Evolutionary conservation across 2,113 vertebrate species (phyloP).

Genomic region (Hemibagrus wyckioides): DNA sequence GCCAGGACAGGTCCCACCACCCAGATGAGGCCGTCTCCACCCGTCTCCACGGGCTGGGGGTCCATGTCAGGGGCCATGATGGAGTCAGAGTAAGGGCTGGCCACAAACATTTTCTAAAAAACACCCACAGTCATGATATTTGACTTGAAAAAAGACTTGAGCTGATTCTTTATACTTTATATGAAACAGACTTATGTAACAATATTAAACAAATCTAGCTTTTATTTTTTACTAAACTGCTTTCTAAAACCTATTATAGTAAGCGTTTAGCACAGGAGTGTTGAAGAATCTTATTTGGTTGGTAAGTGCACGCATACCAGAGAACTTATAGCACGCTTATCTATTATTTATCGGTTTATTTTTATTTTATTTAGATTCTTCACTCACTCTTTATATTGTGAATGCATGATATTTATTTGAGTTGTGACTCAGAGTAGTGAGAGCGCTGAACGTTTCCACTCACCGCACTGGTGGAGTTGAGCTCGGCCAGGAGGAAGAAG

Average conservation of each 20-base stretch:
- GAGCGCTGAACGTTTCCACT: slow-evolving; percentile 56
- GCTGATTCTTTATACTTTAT: not conserved
- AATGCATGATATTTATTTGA: not conserved
- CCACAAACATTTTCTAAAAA: slow-evolving; percentile 84
- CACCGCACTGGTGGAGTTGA: slow-evolving; percentile 82
- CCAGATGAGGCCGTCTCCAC: slow-evolving; percentile 97
- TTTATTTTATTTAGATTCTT: not conserved
- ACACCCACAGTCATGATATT: not conserved
- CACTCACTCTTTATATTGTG: not conserved
- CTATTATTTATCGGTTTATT: not conserved
- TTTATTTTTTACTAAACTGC: not conserved
- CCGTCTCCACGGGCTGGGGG: slow-evolving; percentile 81
- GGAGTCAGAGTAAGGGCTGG: slow-evolving; percentile 91
- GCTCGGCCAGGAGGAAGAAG: slow-evolving; percentile 88
- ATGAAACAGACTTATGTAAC: not conserved
- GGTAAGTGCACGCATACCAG: not conserved
- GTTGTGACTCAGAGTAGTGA: not conserved
- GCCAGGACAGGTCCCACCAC: slow-evolving; percentile 95
- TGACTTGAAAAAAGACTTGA: not conserved
- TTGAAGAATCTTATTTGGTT: not conserved
- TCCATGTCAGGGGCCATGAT: slow-evolving; percentile 83
- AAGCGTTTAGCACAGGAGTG: not conserved
- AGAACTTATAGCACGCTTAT: not conserved
- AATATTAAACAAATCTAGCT: not conserved
- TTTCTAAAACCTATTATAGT: not conserved